Percentiles rank a stretch among this genome's conserved stretches.
phyloP scores from a whole-genome alignment of 2,113 vertebrate genomes.

The Ageneiosus marmoratus region DNA sequence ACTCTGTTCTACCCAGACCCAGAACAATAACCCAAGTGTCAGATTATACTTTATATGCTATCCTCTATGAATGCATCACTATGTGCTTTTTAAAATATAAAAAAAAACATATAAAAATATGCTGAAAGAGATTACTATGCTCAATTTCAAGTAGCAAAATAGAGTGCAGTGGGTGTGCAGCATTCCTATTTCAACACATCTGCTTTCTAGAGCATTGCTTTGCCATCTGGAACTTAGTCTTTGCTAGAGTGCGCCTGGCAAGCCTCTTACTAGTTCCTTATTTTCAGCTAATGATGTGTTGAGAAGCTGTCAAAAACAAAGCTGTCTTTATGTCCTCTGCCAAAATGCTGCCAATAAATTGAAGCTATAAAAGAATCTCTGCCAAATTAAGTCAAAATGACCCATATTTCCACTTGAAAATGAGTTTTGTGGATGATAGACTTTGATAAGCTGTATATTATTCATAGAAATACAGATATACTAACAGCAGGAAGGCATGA shows the following conservation, averaged over 20 bases:
- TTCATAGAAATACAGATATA: conserved; percentile 48
- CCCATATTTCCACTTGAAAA: conserved; percentile 51
- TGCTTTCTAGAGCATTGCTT: conserved; percentile 55
- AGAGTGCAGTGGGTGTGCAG: conserved; percentile 36
- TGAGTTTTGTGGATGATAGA: conserved; percentile 51
- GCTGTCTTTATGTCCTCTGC: conserved; percentile 44
- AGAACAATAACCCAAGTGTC: conserved; percentile 27
- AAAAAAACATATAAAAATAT: conserved; percentile 31
- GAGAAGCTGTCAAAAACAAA: conserved; percentile 56
- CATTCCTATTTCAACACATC: conserved; percentile 52
- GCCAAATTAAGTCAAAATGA: conserved; percentile 54
- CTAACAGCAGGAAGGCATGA: background rate
- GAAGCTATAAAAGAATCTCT: conserved; percentile 45
- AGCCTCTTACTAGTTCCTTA: conserved; percentile 55
- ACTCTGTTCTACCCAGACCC: conserved; percentile 20
- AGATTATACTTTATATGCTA: background rate
- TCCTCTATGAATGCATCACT: background rate
- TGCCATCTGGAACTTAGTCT: conserved; percentile 53
- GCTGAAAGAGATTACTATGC: conserved; percentile 37
- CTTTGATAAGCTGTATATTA: conserved; percentile 53
- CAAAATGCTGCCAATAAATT: conserved; percentile 46
- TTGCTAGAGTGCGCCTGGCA: conserved; percentile 50
- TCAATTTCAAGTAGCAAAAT: conserved; percentile 50
- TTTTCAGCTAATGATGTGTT: conserved; percentile 55
- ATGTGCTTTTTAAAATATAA: conserved; percentile 26